Conservation (phyloP, 92 coral and sea anemone species). For the Muricea muricata region DNA sequence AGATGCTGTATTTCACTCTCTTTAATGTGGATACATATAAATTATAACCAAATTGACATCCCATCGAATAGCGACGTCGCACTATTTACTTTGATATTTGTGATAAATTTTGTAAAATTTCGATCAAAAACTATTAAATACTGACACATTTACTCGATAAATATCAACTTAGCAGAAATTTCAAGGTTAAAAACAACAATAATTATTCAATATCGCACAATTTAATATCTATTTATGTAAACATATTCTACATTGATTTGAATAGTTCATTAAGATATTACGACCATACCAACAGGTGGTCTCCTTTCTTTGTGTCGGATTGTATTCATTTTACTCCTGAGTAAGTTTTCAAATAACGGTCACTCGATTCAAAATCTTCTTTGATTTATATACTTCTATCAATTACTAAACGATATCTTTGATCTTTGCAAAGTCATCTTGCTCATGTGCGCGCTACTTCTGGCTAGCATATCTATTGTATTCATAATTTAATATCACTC, state of each 20-base stretch:
- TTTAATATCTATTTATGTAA: background rate
- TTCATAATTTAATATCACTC: background rate
- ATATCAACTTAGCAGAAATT: background rate
- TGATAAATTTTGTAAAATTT: slow-evolving; percentile 5
- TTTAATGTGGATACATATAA: too few relatives aligned
- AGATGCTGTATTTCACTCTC: too few relatives aligned
- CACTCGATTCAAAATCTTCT: background rate
- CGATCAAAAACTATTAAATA: too few relatives aligned
- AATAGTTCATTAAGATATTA: slow-evolving; percentile 12
- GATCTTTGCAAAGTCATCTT: background rate
- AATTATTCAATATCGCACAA: background rate
- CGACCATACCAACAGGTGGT: slow-evolving; percentile 30
- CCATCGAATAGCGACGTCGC: too few relatives aligned
- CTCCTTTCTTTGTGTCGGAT: slow-evolving; percentile 6
- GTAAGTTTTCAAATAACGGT: slow-evolving; percentile 35
- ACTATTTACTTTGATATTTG: background rate
- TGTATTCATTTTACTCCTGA: slow-evolving; percentile 22
- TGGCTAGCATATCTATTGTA: background rate
- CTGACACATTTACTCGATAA: background rate
- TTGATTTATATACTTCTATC: background rate
- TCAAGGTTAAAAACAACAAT: background rate
- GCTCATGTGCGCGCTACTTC: background rate
- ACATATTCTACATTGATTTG: background rate
- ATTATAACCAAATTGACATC: too few relatives aligned
- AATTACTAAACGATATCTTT: background rate